These are phyloP conservation scores for Butorides virescens DNA, from an alignment of 2,113 vertebrate species.

Conservation along the genomic window DNA sequence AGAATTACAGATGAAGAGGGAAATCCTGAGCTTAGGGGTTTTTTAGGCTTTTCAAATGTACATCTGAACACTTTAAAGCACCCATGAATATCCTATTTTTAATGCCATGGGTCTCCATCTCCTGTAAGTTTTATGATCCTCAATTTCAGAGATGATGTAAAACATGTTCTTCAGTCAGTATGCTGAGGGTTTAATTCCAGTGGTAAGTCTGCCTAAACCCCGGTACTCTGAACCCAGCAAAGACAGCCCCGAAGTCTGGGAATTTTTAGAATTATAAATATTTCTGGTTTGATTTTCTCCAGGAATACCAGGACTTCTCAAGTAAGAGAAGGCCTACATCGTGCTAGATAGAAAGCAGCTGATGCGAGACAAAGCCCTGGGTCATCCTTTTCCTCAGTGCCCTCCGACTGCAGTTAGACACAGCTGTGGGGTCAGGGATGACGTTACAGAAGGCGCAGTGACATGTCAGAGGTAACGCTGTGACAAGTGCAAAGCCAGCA, in stretches of 20 bases:
- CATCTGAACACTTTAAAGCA: neutral
- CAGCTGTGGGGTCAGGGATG: neutral
- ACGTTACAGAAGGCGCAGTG: rapidly evolving
- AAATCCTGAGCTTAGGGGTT: neutral
- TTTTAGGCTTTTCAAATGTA: neutral
- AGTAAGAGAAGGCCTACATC: neutral
- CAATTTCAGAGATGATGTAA: neutral
- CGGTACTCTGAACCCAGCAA: neutral
- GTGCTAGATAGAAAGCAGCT: neutral
- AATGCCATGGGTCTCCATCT: neutral
- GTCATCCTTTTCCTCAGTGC: neutral
- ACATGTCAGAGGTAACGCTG: rapidly evolving
- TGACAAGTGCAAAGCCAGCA: neutral
- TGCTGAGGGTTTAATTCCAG: neutral
- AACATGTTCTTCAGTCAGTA: neutral
- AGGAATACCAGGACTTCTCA: neutral
- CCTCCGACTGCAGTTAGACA: neutral
- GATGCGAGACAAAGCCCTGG: neutral
- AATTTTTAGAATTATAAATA: neutral
- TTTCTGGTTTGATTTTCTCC: neutral
- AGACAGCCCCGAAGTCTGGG: neutral
- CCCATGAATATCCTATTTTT: neutral
- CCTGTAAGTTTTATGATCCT: neutral
- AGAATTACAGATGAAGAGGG: neutral
- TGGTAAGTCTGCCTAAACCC: neutral